Conservation (phyloP, 1,140 invertebrate species). For the Aphaenogaster rudis region DNA sequence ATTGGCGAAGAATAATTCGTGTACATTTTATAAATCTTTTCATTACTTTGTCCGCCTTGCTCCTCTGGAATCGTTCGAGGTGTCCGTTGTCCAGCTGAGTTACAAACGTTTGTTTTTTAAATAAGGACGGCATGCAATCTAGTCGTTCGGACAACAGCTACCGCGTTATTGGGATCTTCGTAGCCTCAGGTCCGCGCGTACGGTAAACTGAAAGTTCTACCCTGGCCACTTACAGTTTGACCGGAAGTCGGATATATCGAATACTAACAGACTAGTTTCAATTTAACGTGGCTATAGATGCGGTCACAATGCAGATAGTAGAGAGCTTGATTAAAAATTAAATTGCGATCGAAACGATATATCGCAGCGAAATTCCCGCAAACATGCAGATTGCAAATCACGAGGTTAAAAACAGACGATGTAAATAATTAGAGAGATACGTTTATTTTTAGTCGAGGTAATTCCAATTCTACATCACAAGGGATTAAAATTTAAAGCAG, state of each 20-base stretch:
- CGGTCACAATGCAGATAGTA: neutral
- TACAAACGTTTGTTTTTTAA: slow-evolving; percentile 38
- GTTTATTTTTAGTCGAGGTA: slow-evolving; percentile 8
- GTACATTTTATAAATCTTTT: neutral
- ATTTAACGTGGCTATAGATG: slow-evolving; percentile 16
- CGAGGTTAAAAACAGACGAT: slow-evolving; percentile 2
- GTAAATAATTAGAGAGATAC: neutral
- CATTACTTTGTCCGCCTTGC: neutral
- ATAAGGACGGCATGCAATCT: neutral
- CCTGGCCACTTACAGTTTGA: slow-evolving; percentile 1
- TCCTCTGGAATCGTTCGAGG: neutral
- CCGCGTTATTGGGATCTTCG: slow-evolving; percentile 15
- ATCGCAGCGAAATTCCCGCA: neutral
- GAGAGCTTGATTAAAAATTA: slow-evolving; percentile 25
- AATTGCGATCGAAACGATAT: slow-evolving; percentile 31
- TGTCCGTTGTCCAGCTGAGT: neutral
- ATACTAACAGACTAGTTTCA: neutral
- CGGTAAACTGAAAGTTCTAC: slow-evolving; percentile 12
- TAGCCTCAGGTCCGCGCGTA: neutral
- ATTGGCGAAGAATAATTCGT: neutral
- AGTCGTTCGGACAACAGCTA: neutral
- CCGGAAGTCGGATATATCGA: slow-evolving; percentile 10
- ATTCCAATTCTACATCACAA: slow-evolving; percentile 4
- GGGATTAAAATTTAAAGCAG: slow-evolving; percentile 29
- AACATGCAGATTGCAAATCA: slow-evolving; percentile 26